Percentiles rank a stretch among this genome's conserved stretches.
These are phyloP conservation scores for Setophaga kirtlandii DNA, from an alignment of 2,113 vertebrate genomes.

Conservation along the genomic window DNA sequence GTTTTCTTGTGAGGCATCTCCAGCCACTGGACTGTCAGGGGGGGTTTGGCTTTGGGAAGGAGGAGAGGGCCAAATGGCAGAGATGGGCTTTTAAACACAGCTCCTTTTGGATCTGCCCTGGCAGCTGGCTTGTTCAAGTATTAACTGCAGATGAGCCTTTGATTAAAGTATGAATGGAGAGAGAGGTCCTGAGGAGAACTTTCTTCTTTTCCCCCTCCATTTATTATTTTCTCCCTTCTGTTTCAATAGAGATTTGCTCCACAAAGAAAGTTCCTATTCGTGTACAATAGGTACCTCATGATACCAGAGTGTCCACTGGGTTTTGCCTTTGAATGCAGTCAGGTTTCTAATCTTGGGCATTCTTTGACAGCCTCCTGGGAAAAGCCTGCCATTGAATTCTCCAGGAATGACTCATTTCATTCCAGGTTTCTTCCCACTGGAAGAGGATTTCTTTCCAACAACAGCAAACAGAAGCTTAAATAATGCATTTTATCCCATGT, in stretches of 20 bases:
- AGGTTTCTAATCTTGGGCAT: constrained; percentile 60
- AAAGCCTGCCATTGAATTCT: constrained; percentile 59
- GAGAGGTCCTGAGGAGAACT: background rate
- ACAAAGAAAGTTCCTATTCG: background rate
- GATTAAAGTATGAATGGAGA: background rate
- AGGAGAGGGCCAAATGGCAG: background rate
- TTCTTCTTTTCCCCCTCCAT: fast-evolving
- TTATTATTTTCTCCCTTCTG: background rate
- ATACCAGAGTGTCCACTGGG: background rate
- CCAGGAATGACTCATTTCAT: constrained; percentile 57
- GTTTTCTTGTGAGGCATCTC: background rate
- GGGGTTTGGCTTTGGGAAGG: background rate
- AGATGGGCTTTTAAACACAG: background rate
- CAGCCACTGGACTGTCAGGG: background rate
- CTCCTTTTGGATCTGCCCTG: background rate
- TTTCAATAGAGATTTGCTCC: background rate
- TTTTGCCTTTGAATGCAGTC: constrained; percentile 21
- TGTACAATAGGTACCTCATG: background rate
- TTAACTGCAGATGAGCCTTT: background rate
- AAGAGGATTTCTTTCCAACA: constrained; percentile 46
- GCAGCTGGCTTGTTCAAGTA: background rate
- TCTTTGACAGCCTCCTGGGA: constrained; percentile 28
- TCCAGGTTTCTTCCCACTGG: constrained; percentile 57
- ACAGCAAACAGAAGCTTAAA: constrained; percentile 45
- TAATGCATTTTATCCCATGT: background rate